Conservation (phyloP, 2,888 invertebrate species). For the Parapristionchus giblindavisi region DNA sequence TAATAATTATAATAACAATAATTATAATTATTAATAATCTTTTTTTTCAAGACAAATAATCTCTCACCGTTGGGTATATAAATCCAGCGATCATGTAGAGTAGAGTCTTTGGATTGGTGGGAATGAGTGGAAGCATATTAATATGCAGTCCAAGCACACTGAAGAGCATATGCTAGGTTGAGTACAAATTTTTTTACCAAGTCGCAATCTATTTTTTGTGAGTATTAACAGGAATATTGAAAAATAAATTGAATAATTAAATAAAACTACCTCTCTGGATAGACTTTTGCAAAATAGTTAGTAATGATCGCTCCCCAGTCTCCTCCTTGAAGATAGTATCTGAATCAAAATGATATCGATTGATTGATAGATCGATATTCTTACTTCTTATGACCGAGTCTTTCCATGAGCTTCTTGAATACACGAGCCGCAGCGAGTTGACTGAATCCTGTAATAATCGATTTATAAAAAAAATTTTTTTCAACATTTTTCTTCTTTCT, state of each 20-base stretch:
- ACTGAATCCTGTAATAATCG: slow-evolving; percentile 57
- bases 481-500: not conserved
- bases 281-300: slow-evolving; percentile 77
- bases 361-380: not conserved
- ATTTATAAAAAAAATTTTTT: not conserved
- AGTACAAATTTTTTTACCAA: slow-evolving; percentile 20
- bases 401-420: slow-evolving; percentile 78
- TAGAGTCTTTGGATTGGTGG: slow-evolving; percentile 44
- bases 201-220: not conserved
- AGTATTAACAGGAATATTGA: not conserved
- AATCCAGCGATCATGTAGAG: slow-evolving; percentile 50
- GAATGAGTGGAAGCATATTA: slow-evolving; percentile 75
- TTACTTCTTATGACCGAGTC: slow-evolving; percentile 78
- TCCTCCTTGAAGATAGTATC: slow-evolving; percentile 81
- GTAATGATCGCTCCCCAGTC: slow-evolving; percentile 83
- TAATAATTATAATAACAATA: too few species aligned
- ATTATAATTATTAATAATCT: not conserved
- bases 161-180: slow-evolving; percentile 42
- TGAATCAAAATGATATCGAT: not conserved
- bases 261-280: slow-evolving; percentile 73
- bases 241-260: not conserved
- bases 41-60: too few species aligned
- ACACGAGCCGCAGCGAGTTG: slow-evolving; percentile 71
- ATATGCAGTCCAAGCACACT: slow-evolving; percentile 76
- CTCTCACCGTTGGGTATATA: slow-evolving; percentile 48